Base-by-base conservation (phyloP, 2,113 vertebrate genomes). In the Solea solea region DNA sequence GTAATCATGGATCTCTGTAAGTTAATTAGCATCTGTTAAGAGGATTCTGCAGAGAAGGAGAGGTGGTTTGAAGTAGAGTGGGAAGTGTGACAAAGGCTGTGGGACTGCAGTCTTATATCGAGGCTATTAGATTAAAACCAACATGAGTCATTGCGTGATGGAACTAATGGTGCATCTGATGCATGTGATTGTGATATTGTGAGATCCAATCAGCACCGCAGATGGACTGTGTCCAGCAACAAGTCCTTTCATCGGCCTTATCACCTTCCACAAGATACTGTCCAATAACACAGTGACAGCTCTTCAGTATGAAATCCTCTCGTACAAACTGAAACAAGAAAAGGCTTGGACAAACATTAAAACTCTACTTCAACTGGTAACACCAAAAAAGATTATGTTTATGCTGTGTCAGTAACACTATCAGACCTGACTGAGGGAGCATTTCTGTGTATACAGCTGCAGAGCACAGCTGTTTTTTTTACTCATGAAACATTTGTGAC, bases 1-100 rank as follows among this genome's bases (percentile, higher is more conserved):
- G 88, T 91, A 90, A 91, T 91, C 90, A 87, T 87, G 85, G 78
- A 72, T 86, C 85, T 89, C 79, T 84, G 69, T 72, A 78, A 88
- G 86, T 90, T 89, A 90, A 90, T 86, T 87, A 86, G 87, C 76
- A 81, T 85, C 83, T 82, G 78, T 72, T 79, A 78, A 85, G 73
- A 72, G 61, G 63, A 8, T 66, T 80, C 69, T 72, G 73, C 16
- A 39, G 78, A 74, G 69, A 74, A 57, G 21, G 51, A 59, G 64
- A 68, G 80, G 51, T 65, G 64, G 65, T 57, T 72, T 53, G 68
- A 84, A 61, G 53, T 57, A 45, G 63, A 11, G 15, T n/a, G 21
- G n/a, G 12, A 15, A 80, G 67, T 12, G 34, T 72, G 75, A 81
- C 72, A 76, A 64, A 16, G 74, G 59, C 53, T 61, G 54, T 55